Percentiles rank a stretch among this genome's conserved stretches.
These are phyloP conservation scores for Phrynocephalus vlangalii DNA, from an alignment of 2,797 vertebrate species.

Conservation along the genomic window DNA sequence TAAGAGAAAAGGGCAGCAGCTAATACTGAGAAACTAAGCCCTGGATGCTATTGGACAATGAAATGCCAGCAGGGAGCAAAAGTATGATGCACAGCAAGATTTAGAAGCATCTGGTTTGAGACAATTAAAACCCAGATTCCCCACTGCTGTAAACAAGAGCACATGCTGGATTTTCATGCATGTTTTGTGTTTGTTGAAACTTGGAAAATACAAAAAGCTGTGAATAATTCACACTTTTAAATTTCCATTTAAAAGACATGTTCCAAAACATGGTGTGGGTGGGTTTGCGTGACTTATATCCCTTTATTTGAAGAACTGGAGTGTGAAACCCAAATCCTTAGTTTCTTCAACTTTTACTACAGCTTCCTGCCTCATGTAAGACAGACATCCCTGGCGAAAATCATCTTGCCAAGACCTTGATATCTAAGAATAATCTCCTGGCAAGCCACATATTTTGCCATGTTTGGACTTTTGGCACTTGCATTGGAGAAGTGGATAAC, in stretches of 20 bases:
- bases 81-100: not conserved
- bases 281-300: no score
- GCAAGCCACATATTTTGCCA: no score
- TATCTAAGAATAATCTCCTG: no score
- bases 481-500: no score
- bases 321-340: no score
- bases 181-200: not conserved
- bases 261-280: not conserved
- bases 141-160: slow-evolving; percentile 23
- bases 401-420: no score
- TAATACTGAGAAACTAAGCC: slow-evolving; percentile 39
- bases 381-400: no score
- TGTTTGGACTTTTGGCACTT: no score
- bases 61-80: slow-evolving; percentile 20
- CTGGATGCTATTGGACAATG: slow-evolving; percentile 38
- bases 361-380: no score
- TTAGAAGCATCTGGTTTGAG: not conserved
- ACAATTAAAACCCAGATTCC: slow-evolving; percentile 42
- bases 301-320: no score
- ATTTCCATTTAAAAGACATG: not conserved
- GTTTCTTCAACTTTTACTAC: no score
- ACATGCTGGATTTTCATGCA: slow-evolving; percentile 15
- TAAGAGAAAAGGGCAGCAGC: slow-evolving; percentile 32
- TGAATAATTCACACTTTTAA: not conserved
- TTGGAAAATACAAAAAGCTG: not conserved